Percentiles rank a stretch among this genome's conserved stretches.
These are phyloP conservation scores for Cheilosia grossa DNA, from an alignment of 2,888 invertebrate species.

Conservation along the genomic window DNA sequence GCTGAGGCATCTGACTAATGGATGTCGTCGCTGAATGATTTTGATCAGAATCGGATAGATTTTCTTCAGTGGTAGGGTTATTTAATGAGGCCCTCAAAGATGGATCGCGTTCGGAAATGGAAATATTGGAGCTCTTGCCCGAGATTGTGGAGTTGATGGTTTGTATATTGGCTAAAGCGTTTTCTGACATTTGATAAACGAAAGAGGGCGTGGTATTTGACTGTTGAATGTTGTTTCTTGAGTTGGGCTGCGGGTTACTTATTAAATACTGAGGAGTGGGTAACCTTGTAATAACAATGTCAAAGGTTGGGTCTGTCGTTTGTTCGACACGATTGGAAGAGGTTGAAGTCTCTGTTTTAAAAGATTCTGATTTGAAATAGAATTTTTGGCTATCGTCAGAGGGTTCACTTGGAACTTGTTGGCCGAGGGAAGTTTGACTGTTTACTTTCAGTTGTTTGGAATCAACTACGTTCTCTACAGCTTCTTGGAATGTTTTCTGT, in stretches of 20 bases:
- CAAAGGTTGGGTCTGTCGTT: neutral
- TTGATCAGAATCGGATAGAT: slow-evolving; percentile 24
- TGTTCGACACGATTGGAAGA: neutral
- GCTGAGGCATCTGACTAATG: slow-evolving; percentile 38
- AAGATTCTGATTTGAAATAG: neutral
- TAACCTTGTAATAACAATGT: neutral
- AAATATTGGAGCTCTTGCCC: slow-evolving; percentile 20
- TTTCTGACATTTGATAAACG: slow-evolving; percentile 26
- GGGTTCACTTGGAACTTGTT: neutral
- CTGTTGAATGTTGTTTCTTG: neutral
- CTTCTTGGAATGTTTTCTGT: neutral
- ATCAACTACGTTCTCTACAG: neutral
- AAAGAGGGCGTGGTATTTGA: slow-evolving; percentile 13
- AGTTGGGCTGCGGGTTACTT: neutral
- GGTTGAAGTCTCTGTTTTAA: neutral
- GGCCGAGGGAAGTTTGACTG: neutral
- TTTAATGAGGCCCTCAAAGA: slow-evolving; percentile 1
- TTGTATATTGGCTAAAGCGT: slow-evolving; percentile 37
- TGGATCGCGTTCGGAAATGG: slow-evolving; percentile 31
- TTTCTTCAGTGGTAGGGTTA: slow-evolving; percentile 1
- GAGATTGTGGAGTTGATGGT: slow-evolving; percentile 51
- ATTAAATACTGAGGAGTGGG: neutral
- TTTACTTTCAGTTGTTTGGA: neutral
- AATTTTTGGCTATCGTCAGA: too few relatives aligned
- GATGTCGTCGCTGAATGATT: slow-evolving; percentile 22